Conservation (phyloP, 2,888 invertebrate species). For the Acronicta aceris region DNA sequence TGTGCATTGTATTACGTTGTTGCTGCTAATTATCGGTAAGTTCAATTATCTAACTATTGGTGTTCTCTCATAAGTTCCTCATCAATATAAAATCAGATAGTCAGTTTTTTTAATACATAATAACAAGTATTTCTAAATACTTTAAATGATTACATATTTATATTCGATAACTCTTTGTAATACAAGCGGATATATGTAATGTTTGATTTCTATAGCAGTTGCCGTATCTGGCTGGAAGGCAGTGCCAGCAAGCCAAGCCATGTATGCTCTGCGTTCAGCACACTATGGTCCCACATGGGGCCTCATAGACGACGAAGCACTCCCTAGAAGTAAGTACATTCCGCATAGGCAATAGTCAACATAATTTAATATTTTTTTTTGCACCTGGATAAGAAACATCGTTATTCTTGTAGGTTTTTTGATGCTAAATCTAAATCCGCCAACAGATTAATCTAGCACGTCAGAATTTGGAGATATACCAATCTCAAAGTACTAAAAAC, state of each 20-base stretch:
- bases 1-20: conserved; percentile 5
- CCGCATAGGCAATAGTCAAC: not conserved
- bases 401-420: no score
- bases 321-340: conserved; percentile 67
- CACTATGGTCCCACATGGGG: conserved; percentile 13
- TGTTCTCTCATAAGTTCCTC: not conserved
- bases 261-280: conserved; percentile 58
- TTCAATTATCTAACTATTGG: not conserved
- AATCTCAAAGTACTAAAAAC: no score
- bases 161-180: no score
- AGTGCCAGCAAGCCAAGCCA: conserved; percentile 72
- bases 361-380: no score
- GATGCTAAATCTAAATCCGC: no score
- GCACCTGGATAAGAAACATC: no score
- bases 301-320: conserved; percentile 39
- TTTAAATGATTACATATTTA: no score
- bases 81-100: not conserved
- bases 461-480: no score
- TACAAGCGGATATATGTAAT: no score
- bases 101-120: no score
- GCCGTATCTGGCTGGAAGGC: conserved; percentile 66
- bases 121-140: no score
- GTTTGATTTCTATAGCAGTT: conserved; percentile 11
- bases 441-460: no score
- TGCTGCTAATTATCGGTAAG: conserved; percentile 24